Conservation (phyloP, 2,888 invertebrate genomes). For the Cheilosia urbana region DNA sequence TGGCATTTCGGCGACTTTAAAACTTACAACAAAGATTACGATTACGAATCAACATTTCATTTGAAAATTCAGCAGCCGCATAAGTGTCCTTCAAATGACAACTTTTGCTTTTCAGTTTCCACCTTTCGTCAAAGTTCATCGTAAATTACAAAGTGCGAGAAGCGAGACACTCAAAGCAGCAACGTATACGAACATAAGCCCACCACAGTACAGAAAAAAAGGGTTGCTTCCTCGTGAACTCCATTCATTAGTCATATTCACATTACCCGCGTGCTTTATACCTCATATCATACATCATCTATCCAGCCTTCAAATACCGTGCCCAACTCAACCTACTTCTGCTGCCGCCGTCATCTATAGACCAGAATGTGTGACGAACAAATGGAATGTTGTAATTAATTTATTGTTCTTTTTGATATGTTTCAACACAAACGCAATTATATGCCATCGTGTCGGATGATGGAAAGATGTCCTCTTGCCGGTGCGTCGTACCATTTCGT, state of each 20-base stretch:
- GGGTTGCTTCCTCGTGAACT: conserved; percentile 63
- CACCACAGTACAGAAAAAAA: conserved; percentile 23
- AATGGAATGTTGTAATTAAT: conserved; percentile 76
- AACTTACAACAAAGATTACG: background rate
- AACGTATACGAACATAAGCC: conserved; percentile 9
- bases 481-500: conserved; percentile 15
- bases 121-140: conserved; percentile 23
- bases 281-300: conserved; percentile 18
- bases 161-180: conserved; percentile 33
- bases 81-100: conserved; percentile 10
- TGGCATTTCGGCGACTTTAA: no score
- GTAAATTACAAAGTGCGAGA: conserved; percentile 41
- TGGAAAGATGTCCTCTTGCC: conserved; percentile 58
- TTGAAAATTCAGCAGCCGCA: conserved; percentile 14
- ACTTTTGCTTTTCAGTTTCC: background rate
- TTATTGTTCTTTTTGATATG: conserved; percentile 75
- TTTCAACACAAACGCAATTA: conserved; percentile 73
- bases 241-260: conserved; percentile 75
- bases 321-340: background rate
- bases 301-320: conserved; percentile 45
- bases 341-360: conserved; percentile 6
- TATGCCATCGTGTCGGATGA: conserved; percentile 28
- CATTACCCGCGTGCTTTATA: conserved; percentile 56
- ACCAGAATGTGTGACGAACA: conserved; percentile 71
- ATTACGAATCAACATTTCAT: background rate